phyloP scores from a whole-genome alignment of 2,888 invertebrate genomes.

The Metellina segmentata region DNA sequence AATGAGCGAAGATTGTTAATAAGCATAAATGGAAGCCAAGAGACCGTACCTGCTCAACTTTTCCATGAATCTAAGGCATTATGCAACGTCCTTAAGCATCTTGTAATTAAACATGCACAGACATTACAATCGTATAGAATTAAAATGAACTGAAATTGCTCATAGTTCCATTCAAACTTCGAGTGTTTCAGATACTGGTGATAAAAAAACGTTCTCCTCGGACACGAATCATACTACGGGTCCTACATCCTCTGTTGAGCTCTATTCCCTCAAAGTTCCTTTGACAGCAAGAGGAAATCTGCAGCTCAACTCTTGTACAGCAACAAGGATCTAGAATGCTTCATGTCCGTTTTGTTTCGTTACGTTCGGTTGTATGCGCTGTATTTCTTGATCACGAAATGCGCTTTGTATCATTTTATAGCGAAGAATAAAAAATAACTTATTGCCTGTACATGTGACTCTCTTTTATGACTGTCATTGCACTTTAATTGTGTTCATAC shows the following conservation, averaged over 20 bases:
- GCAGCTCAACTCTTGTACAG: conserved; percentile 42
- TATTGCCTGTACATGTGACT: conserved; percentile 43
- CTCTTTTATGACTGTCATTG: not conserved
- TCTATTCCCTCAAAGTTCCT: conserved; percentile 17
- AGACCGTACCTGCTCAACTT: not conserved
- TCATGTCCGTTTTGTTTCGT: conserved; percentile 33
- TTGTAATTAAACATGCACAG: conserved; percentile 6
- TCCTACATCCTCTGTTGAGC: not conserved
- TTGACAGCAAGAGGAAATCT: conserved; percentile 3
- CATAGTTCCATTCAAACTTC: conserved; percentile 46
- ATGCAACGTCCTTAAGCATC: conserved; percentile 1
- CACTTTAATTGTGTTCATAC: not conserved
- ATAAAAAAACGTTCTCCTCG: conserved; percentile 2
- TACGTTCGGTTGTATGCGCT: conserved; percentile 2
- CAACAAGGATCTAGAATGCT: conserved; percentile 13
- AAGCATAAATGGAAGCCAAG: not conserved
- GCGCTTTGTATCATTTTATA: conserved; percentile 45
- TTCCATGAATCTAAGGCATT: conserved; percentile 45
- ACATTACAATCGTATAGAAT: not conserved
- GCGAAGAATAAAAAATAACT: conserved; percentile 49
- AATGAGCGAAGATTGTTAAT: not conserved
- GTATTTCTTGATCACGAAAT: not conserved
- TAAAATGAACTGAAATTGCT: not conserved
- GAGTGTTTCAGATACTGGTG: conserved; percentile 49
- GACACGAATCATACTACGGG: conserved; percentile 23